Conservation (phyloP, 2,113 vertebrate species). For the Neolamprologus falcicula region DNA sequence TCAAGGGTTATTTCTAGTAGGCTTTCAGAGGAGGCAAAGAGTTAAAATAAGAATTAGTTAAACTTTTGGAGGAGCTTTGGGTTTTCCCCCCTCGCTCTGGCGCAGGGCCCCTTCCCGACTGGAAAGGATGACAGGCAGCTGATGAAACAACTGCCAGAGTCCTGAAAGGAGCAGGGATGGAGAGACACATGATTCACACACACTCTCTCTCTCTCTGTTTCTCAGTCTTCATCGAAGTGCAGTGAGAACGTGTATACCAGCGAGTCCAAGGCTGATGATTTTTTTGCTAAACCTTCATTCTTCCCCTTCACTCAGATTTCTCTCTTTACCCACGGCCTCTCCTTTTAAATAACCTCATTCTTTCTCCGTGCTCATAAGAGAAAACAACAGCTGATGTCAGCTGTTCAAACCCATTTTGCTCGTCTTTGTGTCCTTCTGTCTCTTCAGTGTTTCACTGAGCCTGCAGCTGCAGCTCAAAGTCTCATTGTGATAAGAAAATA, state of each 20-base stretch:
- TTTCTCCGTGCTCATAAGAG: not conserved
- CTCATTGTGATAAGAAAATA: not conserved
- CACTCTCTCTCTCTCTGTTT: not conserved
- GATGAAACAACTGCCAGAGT: conserved; percentile 1
- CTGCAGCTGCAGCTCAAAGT: conserved; percentile 51
- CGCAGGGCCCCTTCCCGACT: not conserved
- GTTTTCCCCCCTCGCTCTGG: not conserved
- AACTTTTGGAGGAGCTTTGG: not conserved
- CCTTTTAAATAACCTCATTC: not conserved
- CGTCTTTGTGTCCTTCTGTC: conserved; percentile 25
- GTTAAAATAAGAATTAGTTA: not conserved
- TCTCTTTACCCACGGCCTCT: not conserved
- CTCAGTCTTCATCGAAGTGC: not conserved
- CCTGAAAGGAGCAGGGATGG: conserved; percentile 8
- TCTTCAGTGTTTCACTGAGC: conserved; percentile 29
- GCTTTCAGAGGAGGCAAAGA: not conserved
- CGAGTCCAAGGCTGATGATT: not conserved
- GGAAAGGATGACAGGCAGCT: conserved; percentile 22
- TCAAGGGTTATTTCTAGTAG: not conserved
- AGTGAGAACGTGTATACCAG: not conserved
- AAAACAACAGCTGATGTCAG: conserved; percentile 27
- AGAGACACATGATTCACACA: conserved; percentile 16
- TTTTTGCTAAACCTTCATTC: conserved; percentile 7
- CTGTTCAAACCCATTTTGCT: conserved; percentile 28
- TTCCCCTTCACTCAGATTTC: not conserved